A percentile compares a stretch with the other conserved stretches of the same genome.
phyloP scores from a whole-genome alignment of 2,113 vertebrate species.

The Aspidoscelis tigris region DNA sequence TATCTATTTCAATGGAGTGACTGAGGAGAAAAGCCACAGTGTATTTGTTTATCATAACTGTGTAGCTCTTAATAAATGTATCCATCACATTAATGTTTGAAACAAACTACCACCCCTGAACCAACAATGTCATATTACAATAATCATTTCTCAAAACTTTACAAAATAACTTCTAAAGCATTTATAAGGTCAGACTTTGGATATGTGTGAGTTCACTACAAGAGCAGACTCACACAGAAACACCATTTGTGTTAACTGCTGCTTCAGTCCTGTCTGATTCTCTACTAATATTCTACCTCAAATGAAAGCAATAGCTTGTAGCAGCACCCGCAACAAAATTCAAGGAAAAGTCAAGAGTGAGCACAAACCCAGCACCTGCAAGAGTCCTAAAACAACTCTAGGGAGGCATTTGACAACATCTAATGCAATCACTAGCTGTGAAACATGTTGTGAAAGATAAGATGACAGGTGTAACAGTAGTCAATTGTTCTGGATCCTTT shows the following conservation, averaged over 20 bases:
- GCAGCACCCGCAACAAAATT: neutral
- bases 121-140: constrained; percentile 66
- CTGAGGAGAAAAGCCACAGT: neutral
- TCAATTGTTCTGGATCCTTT: constrained; percentile 18
- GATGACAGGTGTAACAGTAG: constrained; percentile 28
- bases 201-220: no score
- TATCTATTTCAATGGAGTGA: neutral
- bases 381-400: neutral
- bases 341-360: neutral
- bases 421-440: constrained; percentile 58
- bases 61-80: constrained; percentile 46
- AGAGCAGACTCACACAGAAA: no score
- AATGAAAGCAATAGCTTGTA: neutral
- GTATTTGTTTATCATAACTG: constrained; percentile 60
- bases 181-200: neutral
- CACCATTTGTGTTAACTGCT: neutral
- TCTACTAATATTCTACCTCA: neutral
- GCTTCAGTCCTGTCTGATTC: neutral
- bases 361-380: neutral
- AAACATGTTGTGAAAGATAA: constrained; percentile 41
- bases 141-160: constrained; percentile 65
- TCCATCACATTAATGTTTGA: constrained; percentile 63
- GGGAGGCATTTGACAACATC: neutral
- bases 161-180: constrained; percentile 45
- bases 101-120: constrained; percentile 54